A percentile compares a stretch with the other conserved stretches of the same genome.
phyloP scores from a whole-genome alignment of 2,113 vertebrate genomes.

The Sinocyclocheilus rhinocerous region DNA sequence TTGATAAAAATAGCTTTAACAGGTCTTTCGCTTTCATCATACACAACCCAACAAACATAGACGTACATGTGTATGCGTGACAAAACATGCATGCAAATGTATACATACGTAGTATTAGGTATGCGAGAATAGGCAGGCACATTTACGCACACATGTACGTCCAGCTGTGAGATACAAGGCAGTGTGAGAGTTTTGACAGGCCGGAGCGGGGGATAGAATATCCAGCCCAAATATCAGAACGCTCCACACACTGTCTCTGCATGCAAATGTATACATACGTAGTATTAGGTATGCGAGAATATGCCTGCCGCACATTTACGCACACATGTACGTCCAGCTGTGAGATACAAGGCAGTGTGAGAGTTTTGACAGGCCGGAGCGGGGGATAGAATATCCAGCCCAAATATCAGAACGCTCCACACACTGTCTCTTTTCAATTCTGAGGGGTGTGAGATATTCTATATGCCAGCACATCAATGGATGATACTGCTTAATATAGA shows the following conservation, averaged over 20 bases:
- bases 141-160: conserved; percentile 39
- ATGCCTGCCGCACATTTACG: no score
- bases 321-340: conserved; percentile 55
- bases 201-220: conserved; percentile 69
- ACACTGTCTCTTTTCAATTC: conserved; percentile 74
- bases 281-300: neutral
- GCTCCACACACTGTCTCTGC: conserved; percentile 72
- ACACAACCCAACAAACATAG: neutral
- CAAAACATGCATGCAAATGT: neutral
- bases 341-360: conserved; percentile 64
- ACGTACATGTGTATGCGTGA: neutral
- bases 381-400: conserved; percentile 74
- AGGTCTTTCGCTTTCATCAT: conserved; percentile 63
- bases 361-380: conserved; percentile 63
- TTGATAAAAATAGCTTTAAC: conserved; percentile 70
- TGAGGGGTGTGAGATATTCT: conserved; percentile 76
- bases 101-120: neutral
- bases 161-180: conserved; percentile 63
- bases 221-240: conserved; percentile 71
- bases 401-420: conserved; percentile 70
- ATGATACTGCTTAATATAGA: conserved; percentile 76
- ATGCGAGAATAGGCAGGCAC: neutral
- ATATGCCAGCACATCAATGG: conserved; percentile 76
- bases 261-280: neutral
- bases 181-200: conserved; percentile 67